These are phyloP conservation scores for Trichechus manatus DNA, from an alignment of 2,113 vertebrate genomes.

Conservation along the genomic window DNA sequence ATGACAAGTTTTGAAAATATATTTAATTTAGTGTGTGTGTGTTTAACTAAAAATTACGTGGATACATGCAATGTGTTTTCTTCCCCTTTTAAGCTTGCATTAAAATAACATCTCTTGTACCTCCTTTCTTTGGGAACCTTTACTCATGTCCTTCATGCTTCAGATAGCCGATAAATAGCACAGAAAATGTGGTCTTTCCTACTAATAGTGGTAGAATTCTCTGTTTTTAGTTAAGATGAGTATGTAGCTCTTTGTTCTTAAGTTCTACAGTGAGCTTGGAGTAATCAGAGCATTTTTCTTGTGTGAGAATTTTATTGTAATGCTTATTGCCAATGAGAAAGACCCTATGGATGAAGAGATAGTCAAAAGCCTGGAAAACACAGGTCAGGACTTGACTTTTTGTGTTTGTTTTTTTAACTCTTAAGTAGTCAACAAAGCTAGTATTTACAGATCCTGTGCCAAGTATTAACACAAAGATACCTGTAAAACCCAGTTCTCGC, in stretches of 20 bases:
- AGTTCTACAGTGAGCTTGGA: neutral
- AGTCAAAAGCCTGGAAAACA: neutral
- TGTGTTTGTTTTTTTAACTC: neutral
- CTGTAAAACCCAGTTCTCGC: neutral
- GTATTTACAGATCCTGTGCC: neutral
- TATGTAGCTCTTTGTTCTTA: neutral
- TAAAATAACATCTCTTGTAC: neutral
- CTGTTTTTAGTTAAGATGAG: slow-evolving; percentile 7
- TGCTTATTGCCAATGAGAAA: neutral
- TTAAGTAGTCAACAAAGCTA: neutral
- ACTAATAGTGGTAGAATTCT: neutral
- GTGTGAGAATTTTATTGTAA: neutral
- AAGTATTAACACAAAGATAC: neutral
- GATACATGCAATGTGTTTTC: neutral
- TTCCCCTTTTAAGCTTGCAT: neutral
- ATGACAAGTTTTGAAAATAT: neutral
- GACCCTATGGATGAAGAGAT: neutral
- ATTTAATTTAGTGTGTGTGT: neutral
- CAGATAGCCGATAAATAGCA: neutral
- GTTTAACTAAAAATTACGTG: neutral
- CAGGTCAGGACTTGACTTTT: neutral
- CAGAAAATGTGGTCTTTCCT: neutral
- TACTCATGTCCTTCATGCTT: neutral
- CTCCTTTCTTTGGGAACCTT: slow-evolving; percentile 1
- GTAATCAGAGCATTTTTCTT: neutral